Evolutionary conservation across 1,140 invertebrate genomes (phyloP), one percentile per base, ranked within the genome.

Genomic region (Venturia canescens): DNA sequence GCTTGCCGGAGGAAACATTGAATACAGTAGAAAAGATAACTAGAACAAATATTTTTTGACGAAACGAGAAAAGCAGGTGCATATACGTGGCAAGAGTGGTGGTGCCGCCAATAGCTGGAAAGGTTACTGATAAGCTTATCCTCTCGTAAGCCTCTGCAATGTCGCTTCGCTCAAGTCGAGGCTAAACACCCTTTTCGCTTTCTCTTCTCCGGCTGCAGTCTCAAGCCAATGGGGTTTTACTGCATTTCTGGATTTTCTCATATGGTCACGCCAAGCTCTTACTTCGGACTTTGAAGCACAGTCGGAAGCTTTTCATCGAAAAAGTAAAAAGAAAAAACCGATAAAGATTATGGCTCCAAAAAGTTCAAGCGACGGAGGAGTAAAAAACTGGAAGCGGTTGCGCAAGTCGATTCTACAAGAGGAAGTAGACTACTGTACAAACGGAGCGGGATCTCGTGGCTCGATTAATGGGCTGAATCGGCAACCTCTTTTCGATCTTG

Each of bases 51-150:
- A 71, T 71, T 71, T 71, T 69, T 69, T 69, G 1, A 29, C 9
- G 69, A 26, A 71, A 71, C 18, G 38, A 71, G 69, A n/a, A 26
- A 71, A 38, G n/a, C 18, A n/a, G 18, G 31, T 44, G 69, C 69
- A 48, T 69, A 11, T 44, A 38, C 15, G 69, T 23, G 69, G 34
- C 7, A 48, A 71, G 5, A 38, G 15, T 44, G 21, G 29, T 71
- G 13, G n/a, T n/a, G 34, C 21, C 18, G n/a, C 21, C 29, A 15
- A 66, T 66, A 26, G n/a, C 21, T 4, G 67, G 31, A 69, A 29
- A 31, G 23, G n/a, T n/a, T 27, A 63, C 21, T 23, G 69, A 71
- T 48, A 71, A 48, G 38, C 69, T 71, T 71, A 71, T 69, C 67
- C 15, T 31, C 67, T 38, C 34, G 69, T n/a, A 44, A 38, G 34